Evolutionary conservation across 30 jellyfish, hydroid and myxozoan genomes (phyloP).

Genomic region (Turritopsis rubra): DNA sequence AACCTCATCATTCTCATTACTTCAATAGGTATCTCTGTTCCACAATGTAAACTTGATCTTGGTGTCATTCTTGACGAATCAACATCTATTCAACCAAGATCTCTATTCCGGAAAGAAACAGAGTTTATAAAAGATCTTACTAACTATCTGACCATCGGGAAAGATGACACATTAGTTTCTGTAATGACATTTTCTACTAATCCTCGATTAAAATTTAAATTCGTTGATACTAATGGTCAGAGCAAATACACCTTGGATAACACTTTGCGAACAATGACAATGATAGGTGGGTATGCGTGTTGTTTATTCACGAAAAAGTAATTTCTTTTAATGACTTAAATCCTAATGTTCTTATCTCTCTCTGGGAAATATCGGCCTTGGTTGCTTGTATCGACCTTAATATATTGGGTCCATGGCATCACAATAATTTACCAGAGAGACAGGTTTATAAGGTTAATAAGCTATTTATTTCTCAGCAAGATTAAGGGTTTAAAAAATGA

Average conservation of each 20-base stretch:
- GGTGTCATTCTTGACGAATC: slow-evolving; percentile 65
- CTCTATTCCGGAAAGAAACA: slow-evolving; percentile 56
- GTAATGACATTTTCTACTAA: slow-evolving; percentile 56
- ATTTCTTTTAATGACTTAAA: too few species aligned
- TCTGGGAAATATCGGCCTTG: too few species aligned
- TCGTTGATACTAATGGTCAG: slow-evolving; percentile 50
- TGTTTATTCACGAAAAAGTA: background rate
- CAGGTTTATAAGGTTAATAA: too few species aligned
- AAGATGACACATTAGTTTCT: slow-evolving; percentile 45
- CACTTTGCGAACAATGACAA: slow-evolving; percentile 38
- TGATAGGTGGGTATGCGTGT: slow-evolving; percentile 30
- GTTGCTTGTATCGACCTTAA: too few species aligned
- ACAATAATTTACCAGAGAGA: too few species aligned
- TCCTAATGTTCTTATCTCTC: too few species aligned
- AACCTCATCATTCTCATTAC: too few species aligned
- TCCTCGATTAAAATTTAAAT: slow-evolving; percentile 46
- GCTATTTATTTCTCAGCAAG: too few species aligned
- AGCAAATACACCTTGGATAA: slow-evolving; percentile 31
- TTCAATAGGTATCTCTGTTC: background rate
- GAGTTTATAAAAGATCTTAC: slow-evolving; percentile 44
- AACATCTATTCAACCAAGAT: slow-evolving; percentile 35
- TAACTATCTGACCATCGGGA: slow-evolving; percentile 42
- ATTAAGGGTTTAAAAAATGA: too few species aligned
- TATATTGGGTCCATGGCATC: too few species aligned
- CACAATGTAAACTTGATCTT: slow-evolving; percentile 43